These are phyloP conservation scores for Eupleurogrammus muticus DNA, from an alignment of 2,797 vertebrate species.

Conservation along the genomic window DNA sequence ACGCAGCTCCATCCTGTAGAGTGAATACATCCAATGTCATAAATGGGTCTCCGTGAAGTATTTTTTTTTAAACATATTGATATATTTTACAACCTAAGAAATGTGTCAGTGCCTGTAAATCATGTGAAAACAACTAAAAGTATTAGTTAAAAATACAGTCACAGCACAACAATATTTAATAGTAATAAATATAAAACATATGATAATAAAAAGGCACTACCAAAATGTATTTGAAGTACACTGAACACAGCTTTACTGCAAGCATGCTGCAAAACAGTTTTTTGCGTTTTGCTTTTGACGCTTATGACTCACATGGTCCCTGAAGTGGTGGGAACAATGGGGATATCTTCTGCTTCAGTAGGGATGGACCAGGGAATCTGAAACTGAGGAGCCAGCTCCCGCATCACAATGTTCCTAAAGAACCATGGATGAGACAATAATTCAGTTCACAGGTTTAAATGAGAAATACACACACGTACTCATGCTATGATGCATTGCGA, in stretches of 20 bases:
- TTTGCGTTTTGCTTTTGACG: background rate
- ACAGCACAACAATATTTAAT: too few relatives aligned
- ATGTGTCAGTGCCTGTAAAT: too few relatives aligned
- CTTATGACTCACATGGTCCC: slow-evolving; percentile 93
- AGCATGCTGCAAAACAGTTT: background rate
- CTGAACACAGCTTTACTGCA: background rate
- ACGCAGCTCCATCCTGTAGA: slow-evolving; percentile 95
- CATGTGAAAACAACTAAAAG: too few relatives aligned
- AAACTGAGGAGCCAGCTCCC: slow-evolving; percentile 97
- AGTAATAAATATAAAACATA: too few relatives aligned
- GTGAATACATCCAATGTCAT: background rate
- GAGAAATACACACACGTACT: background rate
- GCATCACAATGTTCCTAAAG: slow-evolving; percentile 96
- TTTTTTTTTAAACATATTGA: background rate
- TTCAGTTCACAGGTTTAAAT: background rate
- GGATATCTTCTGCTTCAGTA: slow-evolving; percentile 98
- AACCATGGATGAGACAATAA: background rate
- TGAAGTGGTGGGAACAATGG: slow-evolving; percentile 98
- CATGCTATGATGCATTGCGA: too few relatives aligned
- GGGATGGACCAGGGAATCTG: slow-evolving; percentile 99
- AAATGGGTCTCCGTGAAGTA: background rate
- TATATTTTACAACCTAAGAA: too few relatives aligned
- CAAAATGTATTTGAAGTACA: background rate
- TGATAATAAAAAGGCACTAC: background rate
- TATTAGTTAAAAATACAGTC: too few relatives aligned